Base-by-base conservation (phyloP, 2,888 invertebrate genomes). In the Germaria angustata region DNA sequence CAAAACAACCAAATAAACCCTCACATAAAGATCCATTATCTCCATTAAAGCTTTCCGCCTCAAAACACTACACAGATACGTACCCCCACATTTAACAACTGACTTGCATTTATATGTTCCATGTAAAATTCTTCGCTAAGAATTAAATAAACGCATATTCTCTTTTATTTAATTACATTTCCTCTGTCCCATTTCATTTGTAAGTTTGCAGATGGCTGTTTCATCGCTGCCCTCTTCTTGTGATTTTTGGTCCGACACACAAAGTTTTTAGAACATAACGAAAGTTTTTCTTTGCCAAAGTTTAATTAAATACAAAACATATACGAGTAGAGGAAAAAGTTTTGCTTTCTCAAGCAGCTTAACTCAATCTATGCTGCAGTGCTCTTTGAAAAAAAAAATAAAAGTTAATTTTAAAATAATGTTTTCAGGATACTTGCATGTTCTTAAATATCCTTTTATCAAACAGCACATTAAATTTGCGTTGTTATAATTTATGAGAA, bases 271-370 rank as follows among this genome's bases (percentile, higher is more conserved):
- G 57, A 71, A 65, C 80, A 55, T 32, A 55, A 80, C 68, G 53
- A 69, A 73, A 75, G 73, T 68, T 72, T 72, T 57, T 77, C 41
- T 39, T 59, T 51, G 49, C 20, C 7, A 73, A 78, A 78, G 46
- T 81, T 81, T 81, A 81, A 81, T 81, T 81, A 81, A 81, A 81
- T 73, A 75, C 63, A 81, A 63, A 78, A 78, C 63, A 73, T 73
- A 78, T 63, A n/a, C n/a, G n/a, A n/a, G n/a, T n/a, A 69, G 36
- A 68, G 24, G 28, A 39, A 65, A 71, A 78, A 81, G 49, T 81
- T 66, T 81, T 65, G 39, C 57, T 57, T 51, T 57, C 36, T 63
- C 63, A 53, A 73, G 49, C 61, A 73, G 57, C 55, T 78, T 73
- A 81, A 81, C 73, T 68, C 61, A 69, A 51, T 78, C 57, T 66